Evolutionary conservation across 2,113 vertebrate species (phyloP).

Genomic region (Cervus canadensis): DNA sequence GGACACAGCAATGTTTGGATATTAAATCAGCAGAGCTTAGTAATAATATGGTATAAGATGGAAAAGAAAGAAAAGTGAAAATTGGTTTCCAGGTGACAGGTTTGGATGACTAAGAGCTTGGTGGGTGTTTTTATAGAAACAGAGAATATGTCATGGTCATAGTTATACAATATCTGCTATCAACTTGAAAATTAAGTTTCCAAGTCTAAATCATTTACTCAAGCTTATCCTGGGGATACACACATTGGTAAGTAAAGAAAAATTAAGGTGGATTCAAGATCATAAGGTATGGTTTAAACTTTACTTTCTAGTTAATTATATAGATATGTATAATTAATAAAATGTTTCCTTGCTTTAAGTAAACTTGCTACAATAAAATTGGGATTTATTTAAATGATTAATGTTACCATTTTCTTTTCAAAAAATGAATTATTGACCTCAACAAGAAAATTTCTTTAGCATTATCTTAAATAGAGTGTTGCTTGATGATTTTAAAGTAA

Average conservation of each 20-base stretch:
- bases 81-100: neutral
- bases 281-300: neutral
- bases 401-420: neutral
- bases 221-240: neutral
- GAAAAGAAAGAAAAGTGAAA: neutral
- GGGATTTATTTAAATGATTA: neutral
- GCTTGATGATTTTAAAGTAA: constrained; percentile 2
- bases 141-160: neutral
- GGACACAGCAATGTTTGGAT: neutral
- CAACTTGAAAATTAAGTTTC: neutral
- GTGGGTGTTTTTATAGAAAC: neutral
- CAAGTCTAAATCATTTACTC: neutral
- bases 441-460: neutral
- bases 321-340: neutral
- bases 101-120: neutral
- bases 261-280: neutral
- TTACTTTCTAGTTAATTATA: neutral
- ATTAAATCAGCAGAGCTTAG: neutral
- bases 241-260: neutral
- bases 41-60: neutral
- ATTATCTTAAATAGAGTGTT: neutral
- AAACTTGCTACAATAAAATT: neutral
- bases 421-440: neutral
- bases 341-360: neutral
- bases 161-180: neutral